Evolutionary conservation across 2,113 vertebrate species (phyloP), one percentile per base, ranked within the genome.

Genomic region (Nothobranchius furzeri): DNA sequence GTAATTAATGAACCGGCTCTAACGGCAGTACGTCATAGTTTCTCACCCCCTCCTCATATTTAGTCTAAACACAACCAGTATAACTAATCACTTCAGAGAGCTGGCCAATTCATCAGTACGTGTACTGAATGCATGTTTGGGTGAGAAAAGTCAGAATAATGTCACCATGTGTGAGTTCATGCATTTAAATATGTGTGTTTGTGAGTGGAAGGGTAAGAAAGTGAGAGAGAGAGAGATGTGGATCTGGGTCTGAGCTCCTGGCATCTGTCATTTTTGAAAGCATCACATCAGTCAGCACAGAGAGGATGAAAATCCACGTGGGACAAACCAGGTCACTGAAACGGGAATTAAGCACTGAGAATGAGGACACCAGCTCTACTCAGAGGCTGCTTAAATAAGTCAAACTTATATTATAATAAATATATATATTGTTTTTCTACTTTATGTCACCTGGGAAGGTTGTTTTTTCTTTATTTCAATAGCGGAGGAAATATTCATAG

Each of bases 1-100:
- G 70, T 78, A 83, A 87, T 87, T 87, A 86, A 86, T 83, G 69
- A 81, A 76, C 25, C 58, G 36, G 64, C 50, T 77, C 50, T 20
- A n/a, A n/a, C 73, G 64, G 74, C 59, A 75, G 9, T 73, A 58
- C 12, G 46, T 81, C 81, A 76, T 72, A 73, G 82, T 81, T 76
- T 86, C 60, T 83, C 81, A 71, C 64, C 64, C 36, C 73, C 72
- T 71, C 60, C 70, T 72, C 73, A 71, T 68, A 57, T 81, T 75
- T 50, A 56, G 36, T 78, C 64, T 61, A 84, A 86, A 85, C 48
- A 70, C 60, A 75, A 59, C 54, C 48, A 50, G 57, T 42, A 70
- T 49, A 76, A 78, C 56, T 15, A 79, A 75, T 82, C 73, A 73
- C 67, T 43, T 73, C 54, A 51, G 69, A 7, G 25, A 12, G 47